Base-by-base conservation (phyloP, 2,113 vertebrate genomes). In the Larimichthys polyactis region DNA sequence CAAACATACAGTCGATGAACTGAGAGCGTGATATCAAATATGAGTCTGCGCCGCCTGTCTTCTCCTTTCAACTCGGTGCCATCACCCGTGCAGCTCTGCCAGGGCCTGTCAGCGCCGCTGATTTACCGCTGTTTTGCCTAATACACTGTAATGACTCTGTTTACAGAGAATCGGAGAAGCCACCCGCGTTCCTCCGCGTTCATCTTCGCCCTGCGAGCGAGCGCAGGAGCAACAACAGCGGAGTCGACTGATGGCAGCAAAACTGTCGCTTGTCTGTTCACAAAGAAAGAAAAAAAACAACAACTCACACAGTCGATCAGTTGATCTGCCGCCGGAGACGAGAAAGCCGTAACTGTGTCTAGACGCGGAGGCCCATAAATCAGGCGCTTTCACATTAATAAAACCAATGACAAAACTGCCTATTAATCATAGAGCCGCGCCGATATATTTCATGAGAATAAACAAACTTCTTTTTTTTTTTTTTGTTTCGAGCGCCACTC, bases 351-450 rank as follows among this genome's bases (percentile, higher is more conserved):
- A 86, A 65, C 90, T 89, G 92, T 91, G 94, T 95, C 94, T 91
- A 94, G 95, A 92, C 91, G 74, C 24, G 2, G 68, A 2, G 82
- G 82, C 14, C 95, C 95, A 96, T 97, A 95, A 96, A 96, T 97
- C 96, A 97, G 93, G 0, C 94, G 55, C 87, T 95, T 95, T 96
- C 94, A 95, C 95, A 92, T 96, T 96, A 95, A 95, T 95, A 96
- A 96, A 95, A 92, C 92, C 93, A 93, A 87, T 89, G 91, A 95
- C 94, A 95, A 95, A 89, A 58, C 85, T 87, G 91, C 79, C 87
- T 81, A 89, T 93, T 76, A 86, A 91, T 92, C 86, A 87, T 52
- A 55, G 43, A 10, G 58, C 43, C 11, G 67, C 44, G n/a, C n/a
- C 51, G 65, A 11, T 67, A 75, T 15, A 84, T 79, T 71, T 85